phyloP scores from a whole-genome alignment of 2,888 invertebrate species.

The Ptychoptera albimana region DNA sequence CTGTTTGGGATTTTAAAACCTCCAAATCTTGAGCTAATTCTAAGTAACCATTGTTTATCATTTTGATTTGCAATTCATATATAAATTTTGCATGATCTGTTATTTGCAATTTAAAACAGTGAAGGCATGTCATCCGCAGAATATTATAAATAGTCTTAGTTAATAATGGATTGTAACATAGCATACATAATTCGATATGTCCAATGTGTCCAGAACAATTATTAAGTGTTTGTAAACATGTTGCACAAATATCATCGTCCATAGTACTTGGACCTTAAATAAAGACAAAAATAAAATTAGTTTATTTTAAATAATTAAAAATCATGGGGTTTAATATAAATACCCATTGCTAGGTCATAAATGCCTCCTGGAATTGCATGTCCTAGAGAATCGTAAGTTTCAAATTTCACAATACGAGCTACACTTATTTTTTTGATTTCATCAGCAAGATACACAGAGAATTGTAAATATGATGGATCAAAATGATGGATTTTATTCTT shows the following conservation, averaged over 20 bases:
- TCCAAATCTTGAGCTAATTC: constrained; percentile 56
- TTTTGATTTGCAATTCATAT: constrained; percentile 43
- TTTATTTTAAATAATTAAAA: constrained; percentile 4
- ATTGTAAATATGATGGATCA: constrained; percentile 33
- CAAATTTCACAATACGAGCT: constrained; percentile 58
- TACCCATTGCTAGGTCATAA: constrained; percentile 73
- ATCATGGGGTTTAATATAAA: no score
- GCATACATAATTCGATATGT: constrained; percentile 76
- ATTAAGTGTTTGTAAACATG: constrained; percentile 51
- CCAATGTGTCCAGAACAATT: constrained; percentile 89
- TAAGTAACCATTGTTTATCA: constrained; percentile 58
- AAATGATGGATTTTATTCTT: constrained; percentile 12
- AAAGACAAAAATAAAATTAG: constrained; percentile 4
- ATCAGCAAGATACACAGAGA: constrained; percentile 56
- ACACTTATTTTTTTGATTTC: constrained; percentile 70
- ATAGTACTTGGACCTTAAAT: constrained; percentile 40
- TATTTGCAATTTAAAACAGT: constrained; percentile 50
- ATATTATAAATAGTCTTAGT: constrained; percentile 53
- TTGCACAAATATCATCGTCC: constrained; percentile 54
- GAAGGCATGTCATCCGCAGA: constrained; percentile 50
- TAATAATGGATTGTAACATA: constrained; percentile 83
- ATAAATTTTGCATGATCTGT: constrained; percentile 27
- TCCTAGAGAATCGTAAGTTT: constrained; percentile 66
- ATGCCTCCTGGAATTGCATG: constrained; percentile 75
- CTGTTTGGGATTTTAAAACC: constrained; percentile 22